phyloP scores from a whole-genome alignment of 1,140 invertebrate species.

The Aphelenchoides besseyi region DNA sequence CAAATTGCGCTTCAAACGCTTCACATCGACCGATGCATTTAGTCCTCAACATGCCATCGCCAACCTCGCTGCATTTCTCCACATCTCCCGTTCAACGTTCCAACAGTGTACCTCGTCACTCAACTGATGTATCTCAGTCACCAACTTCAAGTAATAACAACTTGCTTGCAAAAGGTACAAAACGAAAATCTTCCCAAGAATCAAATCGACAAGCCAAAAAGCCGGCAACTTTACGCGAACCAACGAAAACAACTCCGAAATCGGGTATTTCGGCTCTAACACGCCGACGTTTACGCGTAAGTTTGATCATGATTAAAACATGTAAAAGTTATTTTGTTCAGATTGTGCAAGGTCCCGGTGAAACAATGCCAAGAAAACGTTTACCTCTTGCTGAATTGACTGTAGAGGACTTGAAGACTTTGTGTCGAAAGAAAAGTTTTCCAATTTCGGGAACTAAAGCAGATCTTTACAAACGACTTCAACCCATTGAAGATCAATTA shows the following conservation, averaged over 20 bases:
- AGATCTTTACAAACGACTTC: not conserved
- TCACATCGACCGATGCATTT: not conserved
- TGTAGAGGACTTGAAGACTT: constrained; percentile 10
- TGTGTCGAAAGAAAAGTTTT: constrained; percentile 9
- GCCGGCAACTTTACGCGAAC: not conserved
- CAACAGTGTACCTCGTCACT: not conserved
- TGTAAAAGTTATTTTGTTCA: constrained; percentile 19
- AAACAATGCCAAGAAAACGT: not conserved
- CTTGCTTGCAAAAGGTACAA: not conserved
- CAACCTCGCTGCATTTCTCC: not conserved
- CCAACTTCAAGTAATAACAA: not conserved
- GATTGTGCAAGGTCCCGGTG: not conserved
- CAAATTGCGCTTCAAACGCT: not conserved
- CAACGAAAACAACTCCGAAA: constrained; percentile 11
- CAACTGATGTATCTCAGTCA: not conserved
- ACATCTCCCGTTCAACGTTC: not conserved
- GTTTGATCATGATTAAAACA: not conserved
- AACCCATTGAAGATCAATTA: constrained; percentile 19
- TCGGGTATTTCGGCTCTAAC: constrained; percentile 11
- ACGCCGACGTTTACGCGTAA: constrained; percentile 12
- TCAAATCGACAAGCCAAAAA: constrained; percentile 2
- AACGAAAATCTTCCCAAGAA: constrained; percentile 6
- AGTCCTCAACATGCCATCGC: not conserved
- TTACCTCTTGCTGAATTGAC: constrained; percentile 7
- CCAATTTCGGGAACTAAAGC: constrained; percentile 17